Conservation (phyloP, 2,888 invertebrate species). For the Sylvicola cinctus region DNA sequence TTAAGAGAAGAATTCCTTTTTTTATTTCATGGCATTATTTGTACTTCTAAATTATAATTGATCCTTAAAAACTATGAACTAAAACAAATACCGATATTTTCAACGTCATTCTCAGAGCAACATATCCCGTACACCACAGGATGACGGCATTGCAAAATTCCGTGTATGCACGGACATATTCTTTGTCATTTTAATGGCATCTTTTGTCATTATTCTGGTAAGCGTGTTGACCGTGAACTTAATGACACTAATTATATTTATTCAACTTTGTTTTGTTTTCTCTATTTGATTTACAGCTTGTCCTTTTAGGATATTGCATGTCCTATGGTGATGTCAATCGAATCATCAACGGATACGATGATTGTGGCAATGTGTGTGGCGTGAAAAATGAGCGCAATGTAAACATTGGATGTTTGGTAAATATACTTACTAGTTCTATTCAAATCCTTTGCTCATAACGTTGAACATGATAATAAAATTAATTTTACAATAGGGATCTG, state of each 20-base stretch:
- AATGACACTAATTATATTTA: too few species aligned
- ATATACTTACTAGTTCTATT: constrained; percentile 20
- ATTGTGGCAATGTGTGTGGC: constrained; percentile 43
- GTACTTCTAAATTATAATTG: too few species aligned
- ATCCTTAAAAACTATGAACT: too few species aligned
- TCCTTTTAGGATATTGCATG: constrained; percentile 25
- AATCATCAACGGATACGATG: constrained; percentile 38
- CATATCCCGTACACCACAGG: background rate
- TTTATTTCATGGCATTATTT: too few species aligned
- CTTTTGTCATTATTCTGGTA: constrained; percentile 3
- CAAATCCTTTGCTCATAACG: too few species aligned
- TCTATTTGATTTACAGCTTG: constrained; percentile 17
- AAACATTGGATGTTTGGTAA: constrained; percentile 18
- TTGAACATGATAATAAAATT: background rate
- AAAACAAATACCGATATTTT: too few species aligned
- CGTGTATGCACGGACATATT: constrained; percentile 1
- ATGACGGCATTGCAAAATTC: background rate
- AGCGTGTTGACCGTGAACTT: background rate
- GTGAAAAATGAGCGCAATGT: constrained; percentile 10
- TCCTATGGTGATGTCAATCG: constrained; percentile 33
- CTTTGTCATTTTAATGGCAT: background rate
- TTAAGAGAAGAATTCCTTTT: too few species aligned
- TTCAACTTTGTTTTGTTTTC: constrained; percentile 2
- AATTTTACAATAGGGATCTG: constrained; percentile 7
- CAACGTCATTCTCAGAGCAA: too few species aligned